phyloP scores from a whole-genome alignment of 2,113 vertebrate genomes.

The Entomyzon cyanotis region DNA sequence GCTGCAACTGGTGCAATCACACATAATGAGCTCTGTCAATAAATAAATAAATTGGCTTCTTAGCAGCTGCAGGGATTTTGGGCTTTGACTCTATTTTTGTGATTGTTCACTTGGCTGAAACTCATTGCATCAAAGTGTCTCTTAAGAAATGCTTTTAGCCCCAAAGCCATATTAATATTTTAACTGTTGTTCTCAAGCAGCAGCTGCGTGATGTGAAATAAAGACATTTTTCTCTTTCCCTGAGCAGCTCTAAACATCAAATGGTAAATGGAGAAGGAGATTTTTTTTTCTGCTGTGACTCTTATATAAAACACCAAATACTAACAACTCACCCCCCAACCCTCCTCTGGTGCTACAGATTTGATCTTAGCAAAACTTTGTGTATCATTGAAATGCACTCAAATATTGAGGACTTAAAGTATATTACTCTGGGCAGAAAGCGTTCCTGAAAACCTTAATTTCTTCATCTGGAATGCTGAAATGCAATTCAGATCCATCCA shows the following conservation, averaged over 20 bases:
- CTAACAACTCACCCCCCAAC: background rate
- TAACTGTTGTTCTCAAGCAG: conserved; percentile 37
- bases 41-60: background rate
- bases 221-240: conserved; percentile 34
- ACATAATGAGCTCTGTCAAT: background rate
- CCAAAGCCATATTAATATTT: conserved; percentile 54
- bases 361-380: background rate
- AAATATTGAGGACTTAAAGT: background rate
- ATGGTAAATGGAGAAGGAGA: background rate
- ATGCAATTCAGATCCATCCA: background rate
- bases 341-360: background rate
- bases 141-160: conserved; percentile 26
- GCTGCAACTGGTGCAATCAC: background rate
- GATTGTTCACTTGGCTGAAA: background rate
- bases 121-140: background rate
- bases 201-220: conserved; percentile 62
- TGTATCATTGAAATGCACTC: background rate
- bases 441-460: background rate
- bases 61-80: background rate
- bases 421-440: background rate
- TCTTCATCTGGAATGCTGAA: background rate
- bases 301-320: background rate
- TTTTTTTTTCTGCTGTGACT: background rate
- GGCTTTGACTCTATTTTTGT: background rate
- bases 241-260: conserved; percentile 7